A percentile compares a stretch with the other conserved stretches of the same genome.
phyloP scores from a whole-genome alignment of 1,140 invertebrate genomes.

The Cotesia glomerata region DNA sequence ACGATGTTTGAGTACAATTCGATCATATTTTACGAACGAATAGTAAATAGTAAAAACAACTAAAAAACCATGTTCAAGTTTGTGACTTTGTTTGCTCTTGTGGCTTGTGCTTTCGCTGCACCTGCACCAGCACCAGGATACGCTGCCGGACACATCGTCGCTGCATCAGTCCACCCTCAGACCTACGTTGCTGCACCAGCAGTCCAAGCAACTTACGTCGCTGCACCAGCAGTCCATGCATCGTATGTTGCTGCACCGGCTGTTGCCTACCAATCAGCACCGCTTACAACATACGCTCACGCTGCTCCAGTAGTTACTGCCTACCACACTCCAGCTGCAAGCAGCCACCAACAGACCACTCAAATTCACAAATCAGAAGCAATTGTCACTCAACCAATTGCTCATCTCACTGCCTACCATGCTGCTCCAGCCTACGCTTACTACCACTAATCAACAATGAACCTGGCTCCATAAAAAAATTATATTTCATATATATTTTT shows the following conservation, averaged over 20 bases:
- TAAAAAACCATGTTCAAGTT: slow-evolving; percentile 34
- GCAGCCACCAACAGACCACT: not conserved
- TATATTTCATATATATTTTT: no score
- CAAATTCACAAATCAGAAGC: not conserved
- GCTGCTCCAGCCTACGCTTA: slow-evolving; percentile 30
- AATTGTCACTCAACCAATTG: no score
- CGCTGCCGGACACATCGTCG: slow-evolving; percentile 12
- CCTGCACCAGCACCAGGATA: slow-evolving; percentile 29
- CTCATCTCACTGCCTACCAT: not conserved
- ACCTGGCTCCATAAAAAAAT: no score
- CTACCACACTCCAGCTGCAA: not conserved
- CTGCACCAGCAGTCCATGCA: no score
- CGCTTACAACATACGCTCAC: no score
- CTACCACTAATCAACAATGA: no score
- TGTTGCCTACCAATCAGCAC: no score
- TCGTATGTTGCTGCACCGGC: no score
- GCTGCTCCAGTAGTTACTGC: not conserved
- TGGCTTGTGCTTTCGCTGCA: slow-evolving; percentile 42
- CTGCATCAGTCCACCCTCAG: not conserved
- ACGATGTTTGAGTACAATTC: slow-evolving; percentile 21
- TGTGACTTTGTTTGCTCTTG: slow-evolving; percentile 45
- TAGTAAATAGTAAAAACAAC: slow-evolving; percentile 13
- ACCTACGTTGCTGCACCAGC: no score
- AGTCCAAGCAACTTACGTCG: no score
- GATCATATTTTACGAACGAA: slow-evolving; percentile 21